Evolutionary conservation across 1,140 invertebrate species (phyloP).

Genomic region (Contarinia nasturtii): DNA sequence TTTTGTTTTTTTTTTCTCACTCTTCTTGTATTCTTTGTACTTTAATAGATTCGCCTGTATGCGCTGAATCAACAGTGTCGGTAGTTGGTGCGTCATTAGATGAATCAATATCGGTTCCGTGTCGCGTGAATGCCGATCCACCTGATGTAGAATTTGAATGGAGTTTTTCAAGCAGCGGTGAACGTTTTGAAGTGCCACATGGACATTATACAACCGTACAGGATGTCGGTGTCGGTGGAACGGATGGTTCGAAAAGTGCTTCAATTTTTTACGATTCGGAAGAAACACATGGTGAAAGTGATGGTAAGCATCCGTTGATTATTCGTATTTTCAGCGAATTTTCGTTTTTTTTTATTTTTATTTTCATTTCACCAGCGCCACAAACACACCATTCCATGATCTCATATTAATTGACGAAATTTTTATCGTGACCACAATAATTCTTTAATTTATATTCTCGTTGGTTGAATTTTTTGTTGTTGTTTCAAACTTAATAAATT

Average conservation of each 20-base stretch:
- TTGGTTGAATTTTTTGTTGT: neutral
- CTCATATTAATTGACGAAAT: too few species aligned
- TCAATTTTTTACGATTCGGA: constrained; percentile 16
- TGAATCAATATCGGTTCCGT: constrained; percentile 59
- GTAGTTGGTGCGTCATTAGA: constrained; percentile 67
- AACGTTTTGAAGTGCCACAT: constrained; percentile 59
- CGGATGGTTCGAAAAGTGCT: neutral
- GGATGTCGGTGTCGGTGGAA: constrained; percentile 14
- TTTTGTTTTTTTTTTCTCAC: constrained; percentile 7
- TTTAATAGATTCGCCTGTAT: constrained; percentile 60
- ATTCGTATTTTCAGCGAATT: neutral
- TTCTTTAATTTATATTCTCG: neutral
- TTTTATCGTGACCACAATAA: too few species aligned
- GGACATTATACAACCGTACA: constrained; percentile 26
- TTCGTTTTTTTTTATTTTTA: neutral
- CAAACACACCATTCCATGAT: too few species aligned
- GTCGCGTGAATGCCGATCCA: constrained; percentile 70
- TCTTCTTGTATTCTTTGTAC: constrained; percentile 1
- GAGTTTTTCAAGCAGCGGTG: constrained; percentile 76
- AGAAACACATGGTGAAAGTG: constrained; percentile 22
- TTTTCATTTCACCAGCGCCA: too few species aligned
- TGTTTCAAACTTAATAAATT: constrained; percentile 1
- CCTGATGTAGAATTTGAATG: constrained; percentile 66
- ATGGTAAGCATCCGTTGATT: constrained; percentile 12
- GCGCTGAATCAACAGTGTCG: constrained; percentile 42